These are phyloP conservation scores for Zosterops borbonicus DNA, from an alignment of 2,113 vertebrate species.

Conservation along the genomic window DNA sequence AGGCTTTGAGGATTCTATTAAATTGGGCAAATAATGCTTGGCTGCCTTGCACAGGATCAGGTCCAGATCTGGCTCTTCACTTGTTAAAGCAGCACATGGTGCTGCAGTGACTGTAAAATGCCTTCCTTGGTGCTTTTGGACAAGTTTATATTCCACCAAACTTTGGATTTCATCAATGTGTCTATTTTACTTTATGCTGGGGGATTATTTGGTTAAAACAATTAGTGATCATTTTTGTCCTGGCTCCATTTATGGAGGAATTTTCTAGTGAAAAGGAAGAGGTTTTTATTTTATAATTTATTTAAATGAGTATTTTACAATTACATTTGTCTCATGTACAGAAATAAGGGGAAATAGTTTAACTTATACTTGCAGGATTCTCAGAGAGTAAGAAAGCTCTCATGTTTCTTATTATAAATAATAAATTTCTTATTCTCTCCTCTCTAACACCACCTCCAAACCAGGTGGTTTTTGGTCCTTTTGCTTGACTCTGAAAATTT, in stretches of 20 bases:
- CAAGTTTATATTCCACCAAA: not conserved
- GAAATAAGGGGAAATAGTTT: not conserved
- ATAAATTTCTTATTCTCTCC: not conserved
- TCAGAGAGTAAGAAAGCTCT: not conserved
- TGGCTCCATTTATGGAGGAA: not conserved
- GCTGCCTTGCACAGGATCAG: not conserved
- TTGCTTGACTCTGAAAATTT: not conserved
- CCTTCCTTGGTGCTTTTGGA: not conserved
- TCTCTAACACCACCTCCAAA: not conserved
- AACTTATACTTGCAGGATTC: not conserved
- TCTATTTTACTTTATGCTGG: not conserved
- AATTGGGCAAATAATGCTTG: not conserved
- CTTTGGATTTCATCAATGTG: not conserved
- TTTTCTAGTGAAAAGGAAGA: not conserved
- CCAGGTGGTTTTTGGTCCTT: not conserved
- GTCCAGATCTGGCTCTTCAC: not conserved
- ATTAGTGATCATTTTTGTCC: fast-evolving
- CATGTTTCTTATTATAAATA: not conserved
- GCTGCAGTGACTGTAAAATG: not conserved
- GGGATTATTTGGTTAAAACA: not conserved
- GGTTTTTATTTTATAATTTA: fast-evolving
- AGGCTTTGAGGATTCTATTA: not conserved
- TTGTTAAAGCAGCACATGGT: not conserved
- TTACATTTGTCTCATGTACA: not conserved
- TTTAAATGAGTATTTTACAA: not conserved